phyloP scores from a whole-genome alignment of 2,797 vertebrate genomes.

The Hydrophis major region DNA sequence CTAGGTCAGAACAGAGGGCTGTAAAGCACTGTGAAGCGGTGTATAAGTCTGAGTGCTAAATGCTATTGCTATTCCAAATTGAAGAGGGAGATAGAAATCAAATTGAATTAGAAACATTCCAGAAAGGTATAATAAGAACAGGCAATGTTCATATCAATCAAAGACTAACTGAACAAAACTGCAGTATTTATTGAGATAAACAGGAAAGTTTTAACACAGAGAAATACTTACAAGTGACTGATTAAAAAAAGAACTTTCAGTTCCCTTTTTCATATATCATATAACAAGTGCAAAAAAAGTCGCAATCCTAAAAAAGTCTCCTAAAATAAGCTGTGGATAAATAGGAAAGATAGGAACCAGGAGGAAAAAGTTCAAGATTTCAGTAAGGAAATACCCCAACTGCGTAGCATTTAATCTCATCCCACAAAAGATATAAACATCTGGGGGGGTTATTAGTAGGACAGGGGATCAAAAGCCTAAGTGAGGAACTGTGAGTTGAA shows the following conservation, averaged over 20 bases:
- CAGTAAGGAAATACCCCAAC: background rate
- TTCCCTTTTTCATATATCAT: background rate
- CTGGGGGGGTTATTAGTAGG: background rate
- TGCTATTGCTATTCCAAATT: background rate
- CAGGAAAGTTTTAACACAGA: background rate
- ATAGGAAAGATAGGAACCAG: background rate
- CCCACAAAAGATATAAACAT: background rate
- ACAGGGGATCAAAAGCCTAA: background rate
- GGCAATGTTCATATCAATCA: background rate
- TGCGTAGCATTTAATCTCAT: background rate
- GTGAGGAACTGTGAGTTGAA: background rate
- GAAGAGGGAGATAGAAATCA: background rate
- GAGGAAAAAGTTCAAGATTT: background rate
- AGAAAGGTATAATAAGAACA: too few relatives aligned
- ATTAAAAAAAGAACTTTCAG: background rate
- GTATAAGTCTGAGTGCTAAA: background rate
- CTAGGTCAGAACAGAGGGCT: background rate
- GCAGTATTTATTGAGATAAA: constrained; percentile 2
- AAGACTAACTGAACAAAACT: background rate
- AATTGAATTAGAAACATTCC: background rate
- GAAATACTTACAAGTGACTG: background rate
- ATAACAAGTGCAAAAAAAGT: background rate
- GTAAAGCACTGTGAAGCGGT: background rate
- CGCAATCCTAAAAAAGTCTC: background rate
- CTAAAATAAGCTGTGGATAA: background rate